Base-by-base conservation (phyloP, 1,140 invertebrate species). In the Venustaconcha ellipsiformis region DNA sequence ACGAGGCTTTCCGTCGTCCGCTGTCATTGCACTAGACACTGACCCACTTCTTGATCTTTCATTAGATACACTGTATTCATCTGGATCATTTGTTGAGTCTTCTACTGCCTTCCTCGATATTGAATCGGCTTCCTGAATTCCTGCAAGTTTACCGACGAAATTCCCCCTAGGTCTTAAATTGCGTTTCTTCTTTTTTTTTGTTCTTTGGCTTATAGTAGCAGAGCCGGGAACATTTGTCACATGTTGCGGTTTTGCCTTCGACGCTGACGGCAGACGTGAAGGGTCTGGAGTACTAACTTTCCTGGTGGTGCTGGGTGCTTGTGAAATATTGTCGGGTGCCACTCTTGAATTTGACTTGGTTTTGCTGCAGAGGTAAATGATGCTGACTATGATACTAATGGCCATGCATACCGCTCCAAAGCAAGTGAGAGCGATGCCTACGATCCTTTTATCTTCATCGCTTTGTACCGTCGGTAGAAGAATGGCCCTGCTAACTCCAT, bases 341-440 rank as follows among this genome's bases (percentile, higher is more conserved):
- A 77, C 37, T 48, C 37, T 68, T 15, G 70, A 11, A 12, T 64
- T 15, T 17, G 66, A 68, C 30, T 77, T 77, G 8, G 48, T 23
- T 57, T 77, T 71, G 59, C 17, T 26, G 55, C 75, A 77, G 57
- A 79, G 68, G 70, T 69, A 79, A 11, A 79, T 56, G 3, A 72
- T 67, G 57, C 73, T 73, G 14, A 76, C 73, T 8, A 79, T 57
- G 26, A 75, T 66, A 26, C 78, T 79, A 58, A 79, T 66, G 13
- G 70, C 14, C 13, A 76, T 68, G 30, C 72, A 73, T 1, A 72
- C n/a, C 12, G 66, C 13, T 18, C 78, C 78, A 55, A 69, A 75
- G 20, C 59, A 69, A 18, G 73, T 79, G 20, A 79, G 60, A 60
- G 76, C 76, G 37, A 79, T 79, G 14, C 78, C 78, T 15, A 79